Evolutionary conservation across 2,797 vertebrate species (phyloP).

Genomic region (Labroides dimidiatus): DNA sequence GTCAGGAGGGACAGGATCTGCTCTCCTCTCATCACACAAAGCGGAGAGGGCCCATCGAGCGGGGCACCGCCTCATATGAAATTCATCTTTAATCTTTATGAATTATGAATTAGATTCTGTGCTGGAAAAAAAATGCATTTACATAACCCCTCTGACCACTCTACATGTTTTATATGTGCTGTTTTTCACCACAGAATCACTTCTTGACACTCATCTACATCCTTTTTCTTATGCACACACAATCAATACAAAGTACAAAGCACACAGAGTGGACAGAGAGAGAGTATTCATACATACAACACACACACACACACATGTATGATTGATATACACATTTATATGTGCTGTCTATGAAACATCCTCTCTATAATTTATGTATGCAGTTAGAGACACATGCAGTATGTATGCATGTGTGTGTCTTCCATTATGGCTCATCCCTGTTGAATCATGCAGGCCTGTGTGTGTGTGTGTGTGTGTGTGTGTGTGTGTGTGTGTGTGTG

Average conservation of each 20-base stretch:
- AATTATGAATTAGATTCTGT: constrained; percentile 80
- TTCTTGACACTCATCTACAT: constrained; percentile 56
- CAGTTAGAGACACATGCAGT: constrained; percentile 13
- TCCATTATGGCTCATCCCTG: constrained; percentile 63
- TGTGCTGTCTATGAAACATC: constrained; percentile 18
- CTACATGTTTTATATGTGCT: constrained; percentile 77
- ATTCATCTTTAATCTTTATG: constrained; percentile 82
- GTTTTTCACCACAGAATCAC: constrained; percentile 33
- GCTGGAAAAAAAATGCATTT: constrained; percentile 68
- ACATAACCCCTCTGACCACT: constrained; percentile 77
- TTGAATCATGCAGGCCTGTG: constrained; percentile 67
- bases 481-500: too few species aligned
- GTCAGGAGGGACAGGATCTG: constrained; percentile 65
- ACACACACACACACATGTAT: neutral
- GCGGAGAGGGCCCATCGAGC: constrained; percentile 64
- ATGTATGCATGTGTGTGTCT: constrained; percentile 30
- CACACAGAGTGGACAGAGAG: constrained; percentile 36
- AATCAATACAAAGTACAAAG: constrained; percentile 37
- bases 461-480: too few species aligned
- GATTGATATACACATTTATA: constrained; percentile 29
- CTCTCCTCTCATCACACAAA: constrained; percentile 69
- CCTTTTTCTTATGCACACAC: constrained; percentile 39
- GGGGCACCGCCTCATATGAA: constrained; percentile 64
- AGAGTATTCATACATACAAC: constrained; percentile 11
- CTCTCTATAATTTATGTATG: constrained; percentile 40